These are phyloP conservation scores for Cotesia glomerata DNA, from an alignment of 1,140 invertebrate genomes.

Conservation along the genomic window DNA sequence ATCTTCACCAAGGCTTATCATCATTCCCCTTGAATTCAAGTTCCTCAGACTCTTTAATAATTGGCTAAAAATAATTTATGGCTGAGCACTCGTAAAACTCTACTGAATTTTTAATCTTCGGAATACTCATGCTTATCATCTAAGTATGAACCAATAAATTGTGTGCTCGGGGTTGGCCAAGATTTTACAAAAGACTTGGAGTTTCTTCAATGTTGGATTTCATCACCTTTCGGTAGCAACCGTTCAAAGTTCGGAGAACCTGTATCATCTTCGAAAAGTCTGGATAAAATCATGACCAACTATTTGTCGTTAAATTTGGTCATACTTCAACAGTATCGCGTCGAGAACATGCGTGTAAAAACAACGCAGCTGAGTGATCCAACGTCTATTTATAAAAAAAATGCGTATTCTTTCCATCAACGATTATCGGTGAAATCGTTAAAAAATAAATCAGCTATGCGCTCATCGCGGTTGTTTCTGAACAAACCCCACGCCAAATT, in stretches of 20 bases:
- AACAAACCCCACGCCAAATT: constrained; percentile 96
- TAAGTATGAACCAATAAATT: constrained; percentile 72
- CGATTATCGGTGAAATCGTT: constrained; percentile 93
- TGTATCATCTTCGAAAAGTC: constrained; percentile 88
- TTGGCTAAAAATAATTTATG: constrained; percentile 73
- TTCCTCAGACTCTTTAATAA: constrained; percentile 62
- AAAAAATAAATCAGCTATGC: constrained; percentile 94
- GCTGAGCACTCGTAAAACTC: constrained; percentile 61
- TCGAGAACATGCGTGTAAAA: constrained; percentile 90
- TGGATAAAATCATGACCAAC: constrained; percentile 90
- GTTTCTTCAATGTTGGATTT: constrained; percentile 65
- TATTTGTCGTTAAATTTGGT: constrained; percentile 95
- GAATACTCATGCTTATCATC: constrained; percentile 68
- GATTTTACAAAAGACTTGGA: constrained; percentile 64
- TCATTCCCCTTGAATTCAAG: constrained; percentile 80
- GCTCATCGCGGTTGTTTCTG: constrained; percentile 83
- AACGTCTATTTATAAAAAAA: constrained; percentile 94
- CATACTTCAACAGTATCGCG: constrained; percentile 95
- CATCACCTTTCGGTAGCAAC: constrained; percentile 79
- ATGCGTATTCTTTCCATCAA: constrained; percentile 94
- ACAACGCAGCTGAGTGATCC: constrained; percentile 92
- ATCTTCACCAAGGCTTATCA: constrained; percentile 65
- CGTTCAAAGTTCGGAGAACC: constrained; percentile 76
- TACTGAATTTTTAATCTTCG: constrained; percentile 11
- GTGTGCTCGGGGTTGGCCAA: constrained; percentile 56